Evolutionary conservation across 2,797 vertebrate genomes (phyloP).

Genomic region (Melanotaenia parkinsoni): DNA sequence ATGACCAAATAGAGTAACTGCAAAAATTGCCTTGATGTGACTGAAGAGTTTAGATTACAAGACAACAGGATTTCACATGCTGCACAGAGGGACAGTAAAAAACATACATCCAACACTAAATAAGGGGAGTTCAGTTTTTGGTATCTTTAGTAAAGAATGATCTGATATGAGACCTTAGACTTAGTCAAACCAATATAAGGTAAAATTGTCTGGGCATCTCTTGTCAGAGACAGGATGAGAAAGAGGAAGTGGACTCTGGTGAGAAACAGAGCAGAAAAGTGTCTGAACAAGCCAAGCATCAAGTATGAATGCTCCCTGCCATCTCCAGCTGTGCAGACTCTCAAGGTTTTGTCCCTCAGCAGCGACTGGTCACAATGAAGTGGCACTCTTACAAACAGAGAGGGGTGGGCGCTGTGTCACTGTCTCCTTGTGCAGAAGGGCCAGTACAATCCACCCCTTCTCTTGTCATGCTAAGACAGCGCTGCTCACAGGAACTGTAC

Average conservation of each 20-base stretch:
- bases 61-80: constrained; percentile 1
- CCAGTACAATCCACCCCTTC: constrained; percentile 58
- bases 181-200: constrained; percentile 46
- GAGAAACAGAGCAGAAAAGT: constrained; percentile 70
- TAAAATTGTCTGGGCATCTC: constrained; percentile 40
- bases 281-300: constrained; percentile 75
- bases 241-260: constrained; percentile 72
- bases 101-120: constrained; percentile 14
- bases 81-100: constrained; percentile 1
- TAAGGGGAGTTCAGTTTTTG: constrained; percentile 2
- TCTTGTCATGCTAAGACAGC: constrained; percentile 84
- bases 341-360: constrained; percentile 65
- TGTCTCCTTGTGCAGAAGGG: constrained; percentile 42
- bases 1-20: constrained; percentile 27
- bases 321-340: constrained; percentile 74
- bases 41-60: constrained; percentile 29
- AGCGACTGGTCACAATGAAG: constrained; percentile 73
- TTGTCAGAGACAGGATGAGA: constrained; percentile 68
- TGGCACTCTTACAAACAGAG: constrained; percentile 72
- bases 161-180: constrained; percentile 20
- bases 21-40: constrained; percentile 18
- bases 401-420: constrained; percentile 74
- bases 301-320: constrained; percentile 74
- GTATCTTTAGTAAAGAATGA: constrained; percentile 36
- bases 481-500: constrained; percentile 81